A percentile compares a stretch with the other conserved stretches of the same genome.
Conservation (phyloP, 2,797 vertebrate genomes). For the Limosa lapponica region DNA sequence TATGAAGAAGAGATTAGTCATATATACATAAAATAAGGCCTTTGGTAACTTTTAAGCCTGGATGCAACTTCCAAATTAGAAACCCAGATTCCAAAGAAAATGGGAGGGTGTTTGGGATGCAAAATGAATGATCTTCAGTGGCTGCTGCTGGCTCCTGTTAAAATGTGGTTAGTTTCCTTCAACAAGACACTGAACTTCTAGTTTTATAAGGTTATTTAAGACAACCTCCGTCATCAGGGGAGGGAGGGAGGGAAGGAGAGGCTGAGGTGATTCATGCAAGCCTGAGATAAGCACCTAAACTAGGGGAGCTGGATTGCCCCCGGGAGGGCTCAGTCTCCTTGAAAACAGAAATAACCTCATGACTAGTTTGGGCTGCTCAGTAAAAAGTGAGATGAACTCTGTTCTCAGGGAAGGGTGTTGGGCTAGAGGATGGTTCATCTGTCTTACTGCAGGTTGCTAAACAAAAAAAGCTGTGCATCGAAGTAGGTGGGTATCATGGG, state of each 20-base stretch:
- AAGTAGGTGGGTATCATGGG: background rate
- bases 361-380: background rate
- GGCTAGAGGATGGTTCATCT: background rate
- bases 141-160: background rate
- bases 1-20: background rate
- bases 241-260: background rate
- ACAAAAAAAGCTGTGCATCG: background rate
- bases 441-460: background rate
- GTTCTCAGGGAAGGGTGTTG: background rate
- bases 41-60: background rate
- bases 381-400: background rate
- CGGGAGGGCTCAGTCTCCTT: background rate
- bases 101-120: background rate
- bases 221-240: background rate
- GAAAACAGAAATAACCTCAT: slow-evolving; percentile 20
- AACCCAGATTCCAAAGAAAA: no score
- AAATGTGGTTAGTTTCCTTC: slow-evolving; percentile 2
- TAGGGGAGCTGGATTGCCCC: background rate
- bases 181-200: background rate
- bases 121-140: background rate
- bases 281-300: slow-evolving; percentile 12
- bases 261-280: background rate
- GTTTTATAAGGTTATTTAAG: background rate
- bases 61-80: background rate
- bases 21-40: background rate